Base-by-base conservation (phyloP, 1,140 invertebrate species). In the Bombus turneri region DNA sequence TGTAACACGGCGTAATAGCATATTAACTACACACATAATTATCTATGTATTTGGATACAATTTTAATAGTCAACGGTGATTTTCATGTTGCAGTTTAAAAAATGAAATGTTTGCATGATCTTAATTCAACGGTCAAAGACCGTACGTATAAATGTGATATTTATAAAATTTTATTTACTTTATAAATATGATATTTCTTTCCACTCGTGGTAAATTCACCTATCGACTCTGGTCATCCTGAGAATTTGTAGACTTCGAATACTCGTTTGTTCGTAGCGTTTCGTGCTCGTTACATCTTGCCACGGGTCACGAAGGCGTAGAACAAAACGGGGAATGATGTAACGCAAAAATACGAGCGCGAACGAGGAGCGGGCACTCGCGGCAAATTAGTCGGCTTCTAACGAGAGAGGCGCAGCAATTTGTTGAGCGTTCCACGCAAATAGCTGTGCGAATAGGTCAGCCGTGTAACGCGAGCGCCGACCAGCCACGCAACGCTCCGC, bases 381-480 rank as follows among this genome's bases (percentile, higher is more conserved):
- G 69, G 37, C 77, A 41, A 85, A 81, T 74, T 81, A 75, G 78
- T 34, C 71, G 37, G 59, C 62, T 85, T 18, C 59, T 85, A 81
- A 85, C 71, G 71, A 81, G 79, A 68, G 81, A 85, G 82, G 82
- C 76, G 82, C 85, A 82, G 62, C 73, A 82, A 77, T 86, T 86
- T 83, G 85, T 83, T 83, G 41, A 81, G 66, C 85, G 85, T 83
- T 86, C 81, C 85, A 83, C 79, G 85, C 85, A 83, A 86, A 86
- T 86, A 86, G 66, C 66, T 77, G 72, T 4, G 72, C 64, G 85
- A 83, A 83, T 86, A 86, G 85, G 85, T 86, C 73, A 77, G 57
- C 39, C 80, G 34, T 72, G 53, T 39, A 83, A 75, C 68, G 12
- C 39, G 68, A 68, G n/a, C 18, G 39, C 47, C 47, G 47, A 53